Base-by-base conservation (phyloP, 2,113 vertebrate genomes). In the Ophiodon elongatus region DNA sequence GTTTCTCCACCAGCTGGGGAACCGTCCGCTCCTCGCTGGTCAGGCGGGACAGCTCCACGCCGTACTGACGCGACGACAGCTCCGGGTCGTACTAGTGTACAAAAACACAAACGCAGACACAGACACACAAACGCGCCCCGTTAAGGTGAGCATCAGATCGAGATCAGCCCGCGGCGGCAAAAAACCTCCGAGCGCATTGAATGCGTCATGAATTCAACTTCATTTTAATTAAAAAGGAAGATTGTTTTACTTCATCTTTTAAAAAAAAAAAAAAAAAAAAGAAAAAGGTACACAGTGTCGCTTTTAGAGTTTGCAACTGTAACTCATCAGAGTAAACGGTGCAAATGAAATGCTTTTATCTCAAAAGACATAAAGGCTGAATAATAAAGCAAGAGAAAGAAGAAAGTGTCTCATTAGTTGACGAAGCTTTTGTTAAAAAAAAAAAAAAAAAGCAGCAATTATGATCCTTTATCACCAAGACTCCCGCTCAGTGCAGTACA, bases 1-100 rank as follows among this genome's bases (percentile, higher is more conserved):
- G 97, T 60, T 99, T 99, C 93, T 99, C 98, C 66, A 98, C 97
- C 80, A 99, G 95, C 76, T 97, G 92, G 0, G 98, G 98, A 80
- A 99, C 98, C 0, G 96, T 91, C 31, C 97, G 95, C 84, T 99
- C 98, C 86, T 99, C 97, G 0, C 94, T 97, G 90, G 97, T 99
- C 92, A 99, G 93, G 57, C 98, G 96, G 3, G 97, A 97, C 66
- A 99, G 89, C 89, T 99, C 98, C 79, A 99, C 97, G 0, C 96
- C 96, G 0, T 97, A 99, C 74, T 99, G 98, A 73, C 97, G 95
- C 0, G 97, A 96, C 0, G 97, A 98, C 1, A 98, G 94, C 92
- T 99, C 98, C 0, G 96, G 96, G 85, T 99, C 97, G 7, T 96
- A 98, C 98, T 99, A 85, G 33, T 14, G 52, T 11, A 19, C 52